A percentile compares a stretch with the other conserved stretches of the same genome.
phyloP scores from a whole-genome alignment of 2,888 invertebrate species.

The Epinotia nisella region DNA sequence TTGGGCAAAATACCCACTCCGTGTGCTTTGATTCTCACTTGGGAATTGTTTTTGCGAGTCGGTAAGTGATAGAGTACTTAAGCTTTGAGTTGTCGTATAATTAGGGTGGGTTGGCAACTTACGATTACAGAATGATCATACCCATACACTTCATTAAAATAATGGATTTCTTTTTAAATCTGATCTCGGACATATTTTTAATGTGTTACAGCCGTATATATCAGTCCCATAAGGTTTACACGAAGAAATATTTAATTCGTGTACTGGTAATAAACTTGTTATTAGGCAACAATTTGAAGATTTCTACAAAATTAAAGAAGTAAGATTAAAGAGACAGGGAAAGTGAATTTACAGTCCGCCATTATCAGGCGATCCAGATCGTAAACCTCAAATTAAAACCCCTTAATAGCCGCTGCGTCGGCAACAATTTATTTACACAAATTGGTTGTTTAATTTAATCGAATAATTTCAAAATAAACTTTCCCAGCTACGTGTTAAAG shows the following conservation, averaged over 20 bases:
- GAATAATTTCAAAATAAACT: neutral
- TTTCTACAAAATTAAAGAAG: slow-evolving; percentile 58
- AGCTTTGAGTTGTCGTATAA: too few relatives aligned
- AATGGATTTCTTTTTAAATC: too few relatives aligned
- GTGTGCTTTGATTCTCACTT: too few relatives aligned
- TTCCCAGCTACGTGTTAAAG: neutral
- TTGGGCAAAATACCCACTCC: too few relatives aligned
- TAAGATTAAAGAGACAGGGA: slow-evolving; percentile 64
- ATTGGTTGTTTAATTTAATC: slow-evolving; percentile 52
- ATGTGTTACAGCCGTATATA: too few relatives aligned
- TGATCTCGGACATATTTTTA: too few relatives aligned
- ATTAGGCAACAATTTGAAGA: slow-evolving; percentile 40
- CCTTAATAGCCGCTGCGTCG: slow-evolving; percentile 63
- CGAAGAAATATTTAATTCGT: slow-evolving; percentile 2
- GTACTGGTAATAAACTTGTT: slow-evolving; percentile 20
- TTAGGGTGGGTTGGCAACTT: too few relatives aligned
- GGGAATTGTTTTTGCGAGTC: too few relatives aligned
- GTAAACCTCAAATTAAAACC: slow-evolving; percentile 68
- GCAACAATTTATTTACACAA: slow-evolving; percentile 71
- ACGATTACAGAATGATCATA: too few relatives aligned
- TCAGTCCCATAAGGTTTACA: neutral
- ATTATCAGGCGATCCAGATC: slow-evolving; percentile 69
- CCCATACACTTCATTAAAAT: too few relatives aligned
- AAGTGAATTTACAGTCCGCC: slow-evolving; percentile 66
- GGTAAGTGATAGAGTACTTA: too few relatives aligned